Evolutionary conservation across 2,888 invertebrate species (phyloP).

Genomic region (Brachypalpus laphriformis): DNA sequence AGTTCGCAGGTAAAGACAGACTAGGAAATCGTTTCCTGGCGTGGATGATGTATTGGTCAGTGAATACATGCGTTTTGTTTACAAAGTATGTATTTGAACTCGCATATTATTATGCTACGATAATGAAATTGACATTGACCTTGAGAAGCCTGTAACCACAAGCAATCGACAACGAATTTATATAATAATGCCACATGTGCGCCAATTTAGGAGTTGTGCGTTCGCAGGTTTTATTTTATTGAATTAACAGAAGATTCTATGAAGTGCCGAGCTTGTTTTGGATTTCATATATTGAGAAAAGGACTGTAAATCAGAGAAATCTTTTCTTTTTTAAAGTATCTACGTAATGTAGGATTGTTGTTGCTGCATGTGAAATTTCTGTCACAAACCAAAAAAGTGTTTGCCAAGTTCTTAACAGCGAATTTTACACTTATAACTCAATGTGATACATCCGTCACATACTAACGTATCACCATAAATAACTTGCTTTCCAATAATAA

Average conservation of each 20-base stretch:
- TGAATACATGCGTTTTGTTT: not conserved
- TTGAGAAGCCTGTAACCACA: not conserved
- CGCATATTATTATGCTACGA: not conserved
- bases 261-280: conserved; percentile 7
- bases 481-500: no score
- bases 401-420: no score
- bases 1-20: not conserved
- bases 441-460: no score
- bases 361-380: no score
- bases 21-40: not conserved
- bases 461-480: no score
- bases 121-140: conserved; percentile 36
- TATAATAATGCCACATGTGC: conserved; percentile 1
- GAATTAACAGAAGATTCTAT: not conserved
- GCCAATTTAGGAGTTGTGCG: conserved; percentile 13
- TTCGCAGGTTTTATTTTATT: not conserved
- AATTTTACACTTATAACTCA: no score
- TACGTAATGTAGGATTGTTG: no score
- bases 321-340: no score
- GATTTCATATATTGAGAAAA: no score
- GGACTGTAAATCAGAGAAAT: no score
- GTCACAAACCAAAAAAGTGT: no score
- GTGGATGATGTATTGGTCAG: not conserved
- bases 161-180: not conserved
- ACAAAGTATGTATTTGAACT: no score